Conservation (phyloP, 2,797 vertebrate species). For the Cuculus canorus region DNA sequence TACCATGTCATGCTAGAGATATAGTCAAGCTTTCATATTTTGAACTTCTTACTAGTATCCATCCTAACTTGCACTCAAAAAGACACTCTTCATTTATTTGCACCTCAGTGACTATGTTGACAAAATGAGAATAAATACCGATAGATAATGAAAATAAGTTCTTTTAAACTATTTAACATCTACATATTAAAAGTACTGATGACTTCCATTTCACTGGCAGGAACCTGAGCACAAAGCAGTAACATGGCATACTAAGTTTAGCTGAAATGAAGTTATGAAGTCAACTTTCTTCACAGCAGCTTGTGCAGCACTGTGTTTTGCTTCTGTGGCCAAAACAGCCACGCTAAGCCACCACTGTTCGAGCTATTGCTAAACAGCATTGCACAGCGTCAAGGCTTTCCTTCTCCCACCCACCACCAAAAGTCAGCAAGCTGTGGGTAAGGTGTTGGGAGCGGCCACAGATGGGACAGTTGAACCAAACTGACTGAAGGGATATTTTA, state of each 20-base stretch:
- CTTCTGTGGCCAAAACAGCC: background rate
- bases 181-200: background rate
- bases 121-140: background rate
- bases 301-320: background rate
- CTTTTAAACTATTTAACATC: background rate
- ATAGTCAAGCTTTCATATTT: background rate
- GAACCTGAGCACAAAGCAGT: background rate
- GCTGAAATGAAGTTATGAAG: background rate
- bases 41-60: background rate
- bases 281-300: background rate
- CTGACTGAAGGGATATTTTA: background rate
- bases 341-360: background rate
- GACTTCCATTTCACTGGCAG: background rate
- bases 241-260: background rate
- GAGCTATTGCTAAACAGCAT: background rate
- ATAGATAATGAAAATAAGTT: background rate
- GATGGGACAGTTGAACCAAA: background rate
- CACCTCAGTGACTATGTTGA: fast-evolving
- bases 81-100: background rate
- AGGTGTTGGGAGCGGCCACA: background rate
- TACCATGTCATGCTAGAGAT: background rate
- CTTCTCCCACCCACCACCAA: background rate
- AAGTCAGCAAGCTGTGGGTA: background rate
- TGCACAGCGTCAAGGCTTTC: background rate
- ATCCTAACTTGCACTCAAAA: background rate